phyloP scores from a whole-genome alignment of 2,888 invertebrate species.

The Nycteola revayana region DNA sequence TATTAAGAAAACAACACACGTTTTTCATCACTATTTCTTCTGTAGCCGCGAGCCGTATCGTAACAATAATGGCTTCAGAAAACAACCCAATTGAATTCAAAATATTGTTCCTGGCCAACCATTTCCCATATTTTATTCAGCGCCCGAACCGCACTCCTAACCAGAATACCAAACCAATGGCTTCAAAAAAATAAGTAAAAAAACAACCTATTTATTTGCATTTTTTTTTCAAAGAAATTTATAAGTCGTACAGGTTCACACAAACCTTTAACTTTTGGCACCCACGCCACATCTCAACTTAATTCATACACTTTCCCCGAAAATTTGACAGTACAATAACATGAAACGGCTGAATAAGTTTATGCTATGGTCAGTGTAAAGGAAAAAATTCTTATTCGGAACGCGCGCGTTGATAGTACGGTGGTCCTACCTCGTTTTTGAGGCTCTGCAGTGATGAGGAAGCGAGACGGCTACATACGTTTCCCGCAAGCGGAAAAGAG shows the following conservation, averaged over 20 bases:
- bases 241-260: slow-evolving; percentile 32
- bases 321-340: slow-evolving; percentile 37
- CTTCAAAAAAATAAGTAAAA: neutral
- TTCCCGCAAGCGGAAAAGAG: slow-evolving; percentile 41
- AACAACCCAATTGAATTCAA: slow-evolving; percentile 37
- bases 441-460: slow-evolving; percentile 78
- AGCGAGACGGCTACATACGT: slow-evolving; percentile 48
- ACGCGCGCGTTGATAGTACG: slow-evolving; percentile 70
- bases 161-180: slow-evolving; percentile 33
- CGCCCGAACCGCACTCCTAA: slow-evolving; percentile 21
- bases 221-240: slow-evolving; percentile 36
- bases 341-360: slow-evolving; percentile 29
- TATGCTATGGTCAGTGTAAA: slow-evolving; percentile 58
- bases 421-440: slow-evolving; percentile 76
- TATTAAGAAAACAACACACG: slow-evolving; percentile 2
- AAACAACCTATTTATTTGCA: too few relatives aligned
- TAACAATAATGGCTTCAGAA: slow-evolving; percentile 36
- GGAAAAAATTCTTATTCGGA: slow-evolving; percentile 67
- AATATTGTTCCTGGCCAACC: slow-evolving; percentile 38
- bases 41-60: slow-evolving; percentile 18
- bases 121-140: slow-evolving; percentile 50
- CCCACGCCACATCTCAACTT: slow-evolving; percentile 26
- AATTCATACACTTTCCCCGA: slow-evolving; percentile 15
- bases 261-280: slow-evolving; percentile 26
- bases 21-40: neutral